Evolutionary conservation across 2,888 invertebrate species (phyloP).

Genomic region (Torymus auratus): DNA sequence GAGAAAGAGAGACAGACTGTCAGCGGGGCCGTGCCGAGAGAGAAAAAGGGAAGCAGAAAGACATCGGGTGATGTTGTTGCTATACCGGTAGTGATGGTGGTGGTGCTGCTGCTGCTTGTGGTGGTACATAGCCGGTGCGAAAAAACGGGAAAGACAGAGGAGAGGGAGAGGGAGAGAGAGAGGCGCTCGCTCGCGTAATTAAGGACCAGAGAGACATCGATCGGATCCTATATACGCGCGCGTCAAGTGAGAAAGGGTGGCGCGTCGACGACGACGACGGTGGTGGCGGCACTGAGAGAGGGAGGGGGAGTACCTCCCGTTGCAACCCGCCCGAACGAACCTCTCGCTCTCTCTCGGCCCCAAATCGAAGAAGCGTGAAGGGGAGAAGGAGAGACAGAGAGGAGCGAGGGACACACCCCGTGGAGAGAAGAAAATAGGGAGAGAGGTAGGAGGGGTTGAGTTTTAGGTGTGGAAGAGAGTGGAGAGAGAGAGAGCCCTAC

Average conservation of each 20-base stretch:
- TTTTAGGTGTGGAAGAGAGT: constrained; percentile 16
- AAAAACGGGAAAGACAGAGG: constrained; percentile 2
- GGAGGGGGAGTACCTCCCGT: too few species aligned
- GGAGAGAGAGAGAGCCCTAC: not conserved
- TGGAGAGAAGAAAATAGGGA: constrained; percentile 19
- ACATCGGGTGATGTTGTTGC: constrained; percentile 4
- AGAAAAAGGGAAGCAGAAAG: constrained; percentile 20
- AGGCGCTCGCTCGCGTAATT: constrained; percentile 68
- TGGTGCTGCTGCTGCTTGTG: too few species aligned
- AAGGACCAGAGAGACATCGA: constrained; percentile 72
- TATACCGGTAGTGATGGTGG: too few species aligned
- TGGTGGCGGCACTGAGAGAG: too few species aligned
- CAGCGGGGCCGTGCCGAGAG: not conserved
- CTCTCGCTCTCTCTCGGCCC: constrained; percentile 67
- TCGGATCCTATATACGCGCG: constrained; percentile 65
- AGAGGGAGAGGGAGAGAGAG: not conserved
- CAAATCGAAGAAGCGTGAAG: constrained; percentile 72
- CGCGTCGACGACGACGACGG: constrained; percentile 16
- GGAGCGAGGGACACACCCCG: constrained; percentile 16
- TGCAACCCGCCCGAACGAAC: constrained; percentile 1
- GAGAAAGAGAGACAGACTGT: not conserved
- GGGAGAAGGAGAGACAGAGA: not conserved
- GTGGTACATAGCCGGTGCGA: not conserved
- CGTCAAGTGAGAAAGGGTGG: constrained; percentile 53
- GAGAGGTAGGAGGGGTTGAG: not conserved